Evolutionary conservation across 2,888 invertebrate species (phyloP), one percentile per base, ranked within the genome.

Genomic region (Chelonus formosanus): DNA sequence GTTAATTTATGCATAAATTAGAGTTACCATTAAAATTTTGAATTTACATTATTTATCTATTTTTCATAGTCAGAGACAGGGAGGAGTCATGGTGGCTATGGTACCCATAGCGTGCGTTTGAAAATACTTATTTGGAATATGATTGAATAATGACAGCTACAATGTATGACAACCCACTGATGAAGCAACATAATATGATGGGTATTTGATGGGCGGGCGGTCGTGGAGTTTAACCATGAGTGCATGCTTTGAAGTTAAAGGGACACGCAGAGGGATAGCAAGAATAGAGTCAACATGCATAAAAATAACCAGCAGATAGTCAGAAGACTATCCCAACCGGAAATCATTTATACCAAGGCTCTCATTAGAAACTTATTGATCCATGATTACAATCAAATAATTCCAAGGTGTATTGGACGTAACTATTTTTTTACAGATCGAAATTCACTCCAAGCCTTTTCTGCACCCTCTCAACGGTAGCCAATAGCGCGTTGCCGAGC

Each of bases 401-500:
- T 56, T 7, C 10, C 40, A n/a, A 32, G 43, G 31, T 34, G 35
- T 45, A 54, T 34, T 47, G 34, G 10, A 55, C 36, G 40, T 7
- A 43, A 43, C 35, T 36, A 54, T 20, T 31, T 59, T 60, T 40
- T 55, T 32, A 4, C 36, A 36, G 45, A 65, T 69, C 60, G 68
- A 62, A 68, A 57, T 65, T 63, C 53, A 62, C 68, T 72, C 60
- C 69, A 67, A 65, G 70, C 71, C 63, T 68, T 70, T 67, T 61
- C 70, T 71, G 67, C 52, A 55, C 76, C 72, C 73, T 75, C 74
- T 75, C 75, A 74, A 74, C 72, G 71, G 73, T 71, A 67, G 73
- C 74, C 74, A 76, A 74, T 73, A 74, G 75, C 74, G 74, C 77
- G 81, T 81, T 81, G 81, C 81, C 73, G 73, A 76, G 81, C 80